phyloP scores from a whole-genome alignment of 2,113 vertebrate species.

The Triplophysa dalaica region DNA sequence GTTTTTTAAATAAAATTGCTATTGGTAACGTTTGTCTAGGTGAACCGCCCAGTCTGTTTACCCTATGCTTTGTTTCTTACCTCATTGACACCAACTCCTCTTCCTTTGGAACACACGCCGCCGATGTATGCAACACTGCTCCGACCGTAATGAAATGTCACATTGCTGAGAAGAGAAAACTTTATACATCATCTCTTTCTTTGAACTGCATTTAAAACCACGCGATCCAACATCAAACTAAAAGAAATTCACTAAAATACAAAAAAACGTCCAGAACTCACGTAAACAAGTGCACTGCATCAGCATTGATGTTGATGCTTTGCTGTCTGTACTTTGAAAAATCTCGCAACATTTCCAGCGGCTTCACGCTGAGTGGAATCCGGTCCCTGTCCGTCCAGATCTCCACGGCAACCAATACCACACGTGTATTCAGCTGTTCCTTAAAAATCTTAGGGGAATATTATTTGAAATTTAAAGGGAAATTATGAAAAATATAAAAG shows the following conservation, averaged over 20 bases:
- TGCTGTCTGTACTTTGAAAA: constrained; percentile 94
- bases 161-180: constrained; percentile 76
- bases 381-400: constrained; percentile 94
- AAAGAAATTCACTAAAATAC: too few species aligned
- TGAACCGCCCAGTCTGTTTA: neutral
- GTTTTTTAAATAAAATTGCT: neutral
- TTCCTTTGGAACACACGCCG: constrained; percentile 86
- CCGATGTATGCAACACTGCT: constrained; percentile 93
- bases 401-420: constrained; percentile 94
- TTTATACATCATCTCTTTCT: neutral
- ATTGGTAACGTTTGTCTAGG: neutral
- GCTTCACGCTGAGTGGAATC: constrained; percentile 84
- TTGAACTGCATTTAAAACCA: neutral
- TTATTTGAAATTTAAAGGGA: neutral
- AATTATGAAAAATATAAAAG: neutral
- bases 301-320: constrained; percentile 85
- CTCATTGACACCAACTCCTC: constrained; percentile 96
- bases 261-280: constrained; percentile 66
- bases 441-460: constrained; percentile 85
- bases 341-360: constrained; percentile 89
- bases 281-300: constrained; percentile 94
- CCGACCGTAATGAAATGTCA: constrained; percentile 92
- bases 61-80: constrained; percentile 68
- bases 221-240: too few species aligned
- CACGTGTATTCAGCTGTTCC: constrained; percentile 94